Evolutionary conservation across 2,888 invertebrate species (phyloP).

Genomic region (Odontocerum albicorne): DNA sequence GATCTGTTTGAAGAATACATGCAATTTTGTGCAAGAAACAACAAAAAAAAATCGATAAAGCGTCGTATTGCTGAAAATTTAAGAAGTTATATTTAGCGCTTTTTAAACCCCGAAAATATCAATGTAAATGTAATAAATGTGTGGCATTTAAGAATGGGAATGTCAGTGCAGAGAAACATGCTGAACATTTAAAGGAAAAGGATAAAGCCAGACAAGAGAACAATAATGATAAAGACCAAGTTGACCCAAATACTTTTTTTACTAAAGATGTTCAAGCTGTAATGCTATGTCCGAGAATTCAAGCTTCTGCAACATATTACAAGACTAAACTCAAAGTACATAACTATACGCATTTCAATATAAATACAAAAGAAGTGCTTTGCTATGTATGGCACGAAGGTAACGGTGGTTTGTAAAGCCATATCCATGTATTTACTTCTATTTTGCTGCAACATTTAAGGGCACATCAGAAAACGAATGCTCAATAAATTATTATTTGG

Average conservation of each 20-base stretch:
- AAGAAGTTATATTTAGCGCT: not conserved
- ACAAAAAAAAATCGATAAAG: not conserved
- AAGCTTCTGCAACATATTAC: not conserved
- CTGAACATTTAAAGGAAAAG: not conserved
- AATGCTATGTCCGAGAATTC: not conserved
- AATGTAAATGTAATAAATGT: not conserved
- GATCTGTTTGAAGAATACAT: not conserved
- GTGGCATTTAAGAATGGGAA: not conserved
- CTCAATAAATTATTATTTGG: not conserved
- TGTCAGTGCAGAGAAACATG: not conserved
- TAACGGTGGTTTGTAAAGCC: not conserved
- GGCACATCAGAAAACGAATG: not conserved
- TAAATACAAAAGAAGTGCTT: not conserved
- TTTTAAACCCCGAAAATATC: not conserved
- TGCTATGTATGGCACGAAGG: slow-evolving; percentile 4
- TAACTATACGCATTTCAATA: not conserved
- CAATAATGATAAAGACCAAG: slow-evolving; percentile 1
- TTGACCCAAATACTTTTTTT: not conserved
- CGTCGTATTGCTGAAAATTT: not conserved
- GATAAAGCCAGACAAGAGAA: not conserved
- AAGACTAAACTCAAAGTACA: not conserved
- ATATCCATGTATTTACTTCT: not conserved
- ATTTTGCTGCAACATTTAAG: not conserved
- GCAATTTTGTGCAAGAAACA: not conserved
- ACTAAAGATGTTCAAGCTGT: not conserved